Evolutionary conservation across 2,888 invertebrate species (phyloP).

Genomic region (Linnaemya vulpina): DNA sequence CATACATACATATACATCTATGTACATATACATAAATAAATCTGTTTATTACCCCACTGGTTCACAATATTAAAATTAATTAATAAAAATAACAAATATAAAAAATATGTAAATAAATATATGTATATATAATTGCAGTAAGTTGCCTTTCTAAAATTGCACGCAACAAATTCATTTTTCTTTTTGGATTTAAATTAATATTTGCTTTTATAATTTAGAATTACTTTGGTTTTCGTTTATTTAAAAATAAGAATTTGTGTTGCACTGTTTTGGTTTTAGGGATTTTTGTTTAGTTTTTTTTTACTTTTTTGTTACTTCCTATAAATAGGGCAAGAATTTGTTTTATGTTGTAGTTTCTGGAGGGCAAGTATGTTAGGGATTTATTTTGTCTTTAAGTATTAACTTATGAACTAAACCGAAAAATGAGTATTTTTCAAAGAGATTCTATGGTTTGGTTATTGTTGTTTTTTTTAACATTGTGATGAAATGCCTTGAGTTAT

Average conservation of each 20-base stretch:
- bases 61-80: conserved; percentile 32
- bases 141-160: conserved; percentile 64
- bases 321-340: conserved; percentile 59
- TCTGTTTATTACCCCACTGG: conserved; percentile 25
- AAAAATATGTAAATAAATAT: conserved; percentile 12
- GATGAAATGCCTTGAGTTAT: conserved; percentile 86
- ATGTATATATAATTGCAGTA: conserved; percentile 16
- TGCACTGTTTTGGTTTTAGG: conserved; percentile 66
- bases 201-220: conserved; percentile 42
- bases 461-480: conserved; percentile 78
- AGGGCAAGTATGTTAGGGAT: conserved; percentile 60
- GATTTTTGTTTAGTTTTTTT: conserved; percentile 41
- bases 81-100: conserved; percentile 8
- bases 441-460: conserved; percentile 48
- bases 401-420: conserved; percentile 62
- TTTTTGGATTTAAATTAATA: conserved; percentile 18
- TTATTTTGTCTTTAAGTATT: conserved; percentile 36
- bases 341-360: conserved; percentile 43
- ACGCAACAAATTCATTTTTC: conserved; percentile 42
- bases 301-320: conserved; percentile 7
- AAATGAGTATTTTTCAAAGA: conserved; percentile 68
- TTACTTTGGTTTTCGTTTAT: conserved; percentile 60
- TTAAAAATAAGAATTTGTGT: conserved; percentile 53
- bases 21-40: neutral
- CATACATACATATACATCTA: neutral